Base-by-base conservation (phyloP, 2,888 invertebrate species). In the Rhorus exstirpatorius region DNA sequence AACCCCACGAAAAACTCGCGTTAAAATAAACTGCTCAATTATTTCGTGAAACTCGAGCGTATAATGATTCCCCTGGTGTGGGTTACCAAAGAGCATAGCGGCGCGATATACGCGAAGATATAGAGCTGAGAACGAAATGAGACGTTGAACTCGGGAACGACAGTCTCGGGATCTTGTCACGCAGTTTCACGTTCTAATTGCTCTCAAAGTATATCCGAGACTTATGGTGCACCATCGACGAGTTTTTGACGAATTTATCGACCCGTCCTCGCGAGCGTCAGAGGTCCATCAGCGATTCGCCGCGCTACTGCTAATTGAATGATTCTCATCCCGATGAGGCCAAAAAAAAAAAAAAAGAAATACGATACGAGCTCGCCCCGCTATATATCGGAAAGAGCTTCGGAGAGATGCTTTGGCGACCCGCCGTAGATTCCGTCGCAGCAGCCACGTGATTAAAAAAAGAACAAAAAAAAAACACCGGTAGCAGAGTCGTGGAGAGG, bases 161-260 rank as follows among this genome's bases (percentile, higher is more conserved):
- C 75, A 82, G 51, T 75, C 68, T 71, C 44, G 70, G 70, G 63
- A 41, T n/a, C 58, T 38, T 38, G 51, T 38, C 31, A 38, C 1
- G 19, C 46, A 46, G 60, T 55, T 70, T 65, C 63, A 41, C 31
- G 74, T 75, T 82, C 79, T 79, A 79, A 79, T 75, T 82, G 71
- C 65, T 24, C 60, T 17, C 19, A 41, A 51, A 67, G 51, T 35
- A 35, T 67, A 58, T 10, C 67, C 70, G 51, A 75, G 82, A 82
- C 79, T 82, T 82, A 82, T 76, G 6, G 6, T 31, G 79, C 75
- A 71, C 63, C 77, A 70, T 72, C 68, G 81, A 81, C 76, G 77
- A 81, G 80, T 83, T 83, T 83, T 83, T 83, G 83, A 83, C 81
- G 81, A 81, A 81, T 83, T 80, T 81, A 83, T 83, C 77, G 83